These are phyloP conservation scores for Thamnophis elegans DNA, from an alignment of 2,797 vertebrate species.

Conservation along the genomic window DNA sequence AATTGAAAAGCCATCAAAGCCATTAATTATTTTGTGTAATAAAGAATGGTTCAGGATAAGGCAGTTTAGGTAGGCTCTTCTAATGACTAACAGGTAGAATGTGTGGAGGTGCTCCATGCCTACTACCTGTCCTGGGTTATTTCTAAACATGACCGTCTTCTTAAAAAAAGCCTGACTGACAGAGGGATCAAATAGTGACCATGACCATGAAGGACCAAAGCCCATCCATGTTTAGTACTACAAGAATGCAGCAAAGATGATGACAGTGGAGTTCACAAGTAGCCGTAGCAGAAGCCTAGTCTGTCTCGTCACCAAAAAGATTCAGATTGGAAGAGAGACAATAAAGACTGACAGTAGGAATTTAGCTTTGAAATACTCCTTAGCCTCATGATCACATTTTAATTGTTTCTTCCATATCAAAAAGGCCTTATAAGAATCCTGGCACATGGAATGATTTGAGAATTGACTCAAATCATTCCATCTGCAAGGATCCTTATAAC, in stretches of 20 bases:
- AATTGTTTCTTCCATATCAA: neutral
- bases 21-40: neutral
- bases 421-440: neutral
- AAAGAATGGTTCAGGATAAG: neutral
- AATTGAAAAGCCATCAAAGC: too few relatives aligned
- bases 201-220: neutral
- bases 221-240: neutral
- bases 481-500: too few relatives aligned
- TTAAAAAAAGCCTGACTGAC: neutral
- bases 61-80: neutral
- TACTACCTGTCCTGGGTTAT: neutral
- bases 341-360: neutral
- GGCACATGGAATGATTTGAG: neutral
- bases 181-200: neutral
- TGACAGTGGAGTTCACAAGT: neutral
- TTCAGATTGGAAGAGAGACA: neutral
- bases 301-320: neutral
- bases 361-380: neutral
- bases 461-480: neutral
- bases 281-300: neutral
- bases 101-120: neutral
- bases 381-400: neutral
- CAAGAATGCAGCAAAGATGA: neutral
- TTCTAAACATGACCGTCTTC: neutral
- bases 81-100: neutral